Evolutionary conservation across 2,797 vertebrate species (phyloP).

Genomic region (Thripadectes ignobilis): DNA sequence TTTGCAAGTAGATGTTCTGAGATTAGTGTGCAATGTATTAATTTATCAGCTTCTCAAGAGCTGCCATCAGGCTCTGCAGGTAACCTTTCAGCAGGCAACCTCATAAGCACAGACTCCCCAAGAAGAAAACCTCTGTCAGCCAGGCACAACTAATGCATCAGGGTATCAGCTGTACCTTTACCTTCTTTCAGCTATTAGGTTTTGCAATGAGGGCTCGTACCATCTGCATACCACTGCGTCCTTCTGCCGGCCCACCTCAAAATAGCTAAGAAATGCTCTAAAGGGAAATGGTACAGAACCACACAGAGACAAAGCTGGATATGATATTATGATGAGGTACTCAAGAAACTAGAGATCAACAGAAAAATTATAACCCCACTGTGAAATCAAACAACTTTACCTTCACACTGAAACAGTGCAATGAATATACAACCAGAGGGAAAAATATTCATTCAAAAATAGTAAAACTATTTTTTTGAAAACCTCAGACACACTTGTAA

Average conservation of each 20-base stretch:
- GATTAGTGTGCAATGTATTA: background rate
- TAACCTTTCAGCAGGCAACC: background rate
- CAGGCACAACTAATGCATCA: accelerated
- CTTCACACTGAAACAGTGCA: background rate
- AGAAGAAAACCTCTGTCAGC: background rate
- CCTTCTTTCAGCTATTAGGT: background rate
- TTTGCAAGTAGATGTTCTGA: background rate
- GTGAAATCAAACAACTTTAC: conserved; percentile 10
- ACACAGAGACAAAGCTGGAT: background rate
- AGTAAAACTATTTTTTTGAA: background rate
- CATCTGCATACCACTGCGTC: background rate
- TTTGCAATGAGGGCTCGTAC: background rate
- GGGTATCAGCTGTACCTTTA: background rate
- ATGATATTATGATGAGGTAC: background rate
- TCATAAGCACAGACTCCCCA: background rate
- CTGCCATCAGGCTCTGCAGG: background rate
- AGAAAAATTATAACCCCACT: background rate
- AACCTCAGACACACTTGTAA: background rate
- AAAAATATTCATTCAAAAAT: background rate
- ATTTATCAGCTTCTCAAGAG: background rate
- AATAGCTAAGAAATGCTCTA: background rate
- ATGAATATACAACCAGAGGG: background rate
- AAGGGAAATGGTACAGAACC: background rate
- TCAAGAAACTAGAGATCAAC: background rate
- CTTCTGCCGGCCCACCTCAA: background rate